These are phyloP conservation scores for Stichodactyla helianthus DNA, from an alignment of 64 coral and sea anemone genomes.

Conservation along the genomic window DNA sequence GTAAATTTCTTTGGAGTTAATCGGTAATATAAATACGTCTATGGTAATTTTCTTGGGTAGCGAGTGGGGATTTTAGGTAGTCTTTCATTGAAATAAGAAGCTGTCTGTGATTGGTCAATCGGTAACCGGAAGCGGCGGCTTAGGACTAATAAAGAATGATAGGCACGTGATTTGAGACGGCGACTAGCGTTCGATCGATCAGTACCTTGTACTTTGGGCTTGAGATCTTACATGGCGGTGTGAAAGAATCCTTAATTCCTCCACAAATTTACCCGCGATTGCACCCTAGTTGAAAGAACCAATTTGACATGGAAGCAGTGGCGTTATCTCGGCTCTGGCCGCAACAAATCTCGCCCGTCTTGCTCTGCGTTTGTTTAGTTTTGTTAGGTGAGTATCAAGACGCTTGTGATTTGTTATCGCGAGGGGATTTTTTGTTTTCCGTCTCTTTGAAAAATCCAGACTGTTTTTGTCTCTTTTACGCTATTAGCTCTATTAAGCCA, in stretches of 20 bases:
- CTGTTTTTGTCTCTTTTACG: constrained; percentile 1
- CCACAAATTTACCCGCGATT: not conserved
- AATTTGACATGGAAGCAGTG: constrained; percentile 18
- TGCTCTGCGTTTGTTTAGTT: constrained; percentile 48
- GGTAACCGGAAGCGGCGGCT: constrained; percentile 20
- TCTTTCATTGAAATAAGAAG: constrained; percentile 5
- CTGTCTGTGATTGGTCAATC: constrained; percentile 27
- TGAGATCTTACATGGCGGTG: not conserved
- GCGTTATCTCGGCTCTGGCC: not conserved
- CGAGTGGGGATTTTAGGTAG: not conserved
- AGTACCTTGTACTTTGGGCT: not conserved
- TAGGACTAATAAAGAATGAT: constrained; percentile 51
- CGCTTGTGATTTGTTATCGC: not conserved
- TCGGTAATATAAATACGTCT: constrained; percentile 2
- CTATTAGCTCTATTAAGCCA: not conserved
- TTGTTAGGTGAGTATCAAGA: constrained; percentile 40
- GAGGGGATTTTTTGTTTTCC: not conserved
- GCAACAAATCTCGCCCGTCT: constrained; percentile 14
- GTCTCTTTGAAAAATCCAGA: constrained; percentile 31
- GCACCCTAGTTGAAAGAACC: not conserved
- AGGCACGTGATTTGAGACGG: constrained; percentile 38
- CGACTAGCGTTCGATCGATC: constrained; percentile 9
- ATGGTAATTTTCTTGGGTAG: not conserved
- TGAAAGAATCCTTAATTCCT: not conserved
- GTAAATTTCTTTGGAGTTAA: not conserved